Evolutionary conservation across 2,888 invertebrate species (phyloP), one percentile per base, ranked within the genome.

Genomic region (Hybos culiciformis): DNA sequence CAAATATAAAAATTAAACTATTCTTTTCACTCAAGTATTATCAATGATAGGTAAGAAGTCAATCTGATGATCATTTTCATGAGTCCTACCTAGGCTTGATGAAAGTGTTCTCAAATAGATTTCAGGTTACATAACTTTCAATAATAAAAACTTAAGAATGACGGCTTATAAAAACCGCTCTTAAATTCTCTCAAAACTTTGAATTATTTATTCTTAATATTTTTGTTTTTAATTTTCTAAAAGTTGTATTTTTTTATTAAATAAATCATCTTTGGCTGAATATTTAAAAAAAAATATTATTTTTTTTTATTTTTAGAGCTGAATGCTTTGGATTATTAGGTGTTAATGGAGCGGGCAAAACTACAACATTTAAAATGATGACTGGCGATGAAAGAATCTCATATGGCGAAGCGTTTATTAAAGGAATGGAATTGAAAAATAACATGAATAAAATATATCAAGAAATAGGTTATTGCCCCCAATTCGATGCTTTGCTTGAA

Each of bases 301-400:
- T 32, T 15, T 19, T 9, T 2, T 18, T 33, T 34, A 17, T 5
- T 14, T 21, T 7, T 42, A 61, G 77, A 46, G 74, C 74, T 9
- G 87, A 87, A 64, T 85, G 85, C 56, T 88, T 88, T 55, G 87
- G 87, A 2, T 63, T 88, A 32, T 66, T 88, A 39, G 86, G 88
- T 1, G 79, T 86, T 1, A 88, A 90, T 60, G 88, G 90, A 9
- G 87, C 88, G 3, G 88, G 88, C 0, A 90, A 88, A 63, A 87
- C 86, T 0, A 79, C 81, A 1, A 90, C 91, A 0, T 93, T 93
- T 61, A 84, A 84, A 66, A 87, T 90, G 83, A 68, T 91, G 54
- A 90, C 90, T 39, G 90, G 91, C 0, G 88, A 87, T 57, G 80
- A 80, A 55, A 62, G 66, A 5, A 74, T 84, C 11, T 75, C 80